These are phyloP conservation scores for Drosophila bocqueti DNA, from an alignment of 1,140 invertebrate genomes.

Conservation along the genomic window DNA sequence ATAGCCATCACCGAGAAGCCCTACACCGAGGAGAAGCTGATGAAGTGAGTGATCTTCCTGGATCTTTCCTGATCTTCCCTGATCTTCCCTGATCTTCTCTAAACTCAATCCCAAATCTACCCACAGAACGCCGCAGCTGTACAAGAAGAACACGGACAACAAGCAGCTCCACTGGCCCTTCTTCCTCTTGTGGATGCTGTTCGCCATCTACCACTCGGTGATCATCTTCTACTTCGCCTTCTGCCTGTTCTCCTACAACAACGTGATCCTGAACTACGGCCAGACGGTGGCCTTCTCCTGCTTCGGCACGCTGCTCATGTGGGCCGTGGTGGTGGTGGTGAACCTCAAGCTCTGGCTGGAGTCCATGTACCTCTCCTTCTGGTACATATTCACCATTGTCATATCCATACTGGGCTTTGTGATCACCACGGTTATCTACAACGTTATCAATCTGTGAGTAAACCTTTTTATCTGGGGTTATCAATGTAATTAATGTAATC, in stretches of 20 bases:
- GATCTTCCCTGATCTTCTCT: no score
- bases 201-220: slow-evolving; percentile 86
- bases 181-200: slow-evolving; percentile 89
- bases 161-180: slow-evolving; percentile 87
- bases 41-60: slow-evolving; percentile 85
- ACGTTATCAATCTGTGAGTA: slow-evolving; percentile 87
- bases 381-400: slow-evolving; percentile 87
- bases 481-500: background rate
- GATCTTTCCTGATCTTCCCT: no score
- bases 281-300: slow-evolving; percentile 85
- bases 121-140: slow-evolving; percentile 88
- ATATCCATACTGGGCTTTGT: slow-evolving; percentile 88
- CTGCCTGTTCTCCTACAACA: slow-evolving; percentile 79
- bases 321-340: slow-evolving; percentile 85
- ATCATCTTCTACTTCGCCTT: slow-evolving; percentile 86
- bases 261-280: slow-evolving; percentile 85
- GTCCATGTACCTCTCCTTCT: slow-evolving; percentile 88
- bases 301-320: slow-evolving; percentile 86
- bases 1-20: slow-evolving; percentile 91
- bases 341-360: slow-evolving; percentile 88
- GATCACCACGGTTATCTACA: slow-evolving; percentile 87
- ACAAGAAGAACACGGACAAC: slow-evolving; percentile 89
- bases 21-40: slow-evolving; percentile 87
- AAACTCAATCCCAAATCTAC: no score
- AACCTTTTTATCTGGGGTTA: background rate